These are phyloP conservation scores for Phycodurus eques DNA, from an alignment of 2,113 vertebrate species.

Conservation along the genomic window DNA sequence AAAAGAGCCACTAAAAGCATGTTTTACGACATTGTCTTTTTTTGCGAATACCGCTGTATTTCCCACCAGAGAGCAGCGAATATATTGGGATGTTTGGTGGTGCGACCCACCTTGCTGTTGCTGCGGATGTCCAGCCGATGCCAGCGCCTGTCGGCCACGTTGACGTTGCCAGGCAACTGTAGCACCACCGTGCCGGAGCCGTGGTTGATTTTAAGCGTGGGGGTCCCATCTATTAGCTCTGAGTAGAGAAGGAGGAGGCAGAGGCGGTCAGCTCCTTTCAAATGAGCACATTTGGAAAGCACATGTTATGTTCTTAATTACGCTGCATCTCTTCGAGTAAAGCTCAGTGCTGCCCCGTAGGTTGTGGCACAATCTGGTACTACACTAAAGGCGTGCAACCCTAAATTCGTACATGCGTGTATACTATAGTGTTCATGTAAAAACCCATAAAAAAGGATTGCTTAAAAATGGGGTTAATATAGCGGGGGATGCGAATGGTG, in stretches of 20 bases:
- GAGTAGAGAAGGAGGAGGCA: conserved; percentile 16
- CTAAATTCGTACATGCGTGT: background rate
- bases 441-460: background rate
- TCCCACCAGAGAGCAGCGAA: background rate
- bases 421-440: background rate
- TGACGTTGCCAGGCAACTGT: conserved; percentile 82
- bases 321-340: background rate
- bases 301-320: background rate
- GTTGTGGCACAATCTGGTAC: background rate
- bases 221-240: conserved; percentile 81
- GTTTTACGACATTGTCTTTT: background rate
- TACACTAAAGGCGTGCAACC: background rate
- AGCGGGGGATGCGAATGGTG: background rate
- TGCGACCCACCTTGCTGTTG: conserved; percentile 78
- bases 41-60: background rate
- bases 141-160: conserved; percentile 85
- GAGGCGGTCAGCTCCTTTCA: background rate
- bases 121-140: conserved; percentile 84
- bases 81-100: conserved; percentile 1
- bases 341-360: background rate
- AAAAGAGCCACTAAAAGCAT: too few species aligned
- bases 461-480: background rate
- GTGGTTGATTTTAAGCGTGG: conserved; percentile 84
- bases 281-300: background rate
- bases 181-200: conserved; percentile 78